Evolutionary conservation across 2,888 invertebrate species (phyloP).

Genomic region (Alsophila aescularia): DNA sequence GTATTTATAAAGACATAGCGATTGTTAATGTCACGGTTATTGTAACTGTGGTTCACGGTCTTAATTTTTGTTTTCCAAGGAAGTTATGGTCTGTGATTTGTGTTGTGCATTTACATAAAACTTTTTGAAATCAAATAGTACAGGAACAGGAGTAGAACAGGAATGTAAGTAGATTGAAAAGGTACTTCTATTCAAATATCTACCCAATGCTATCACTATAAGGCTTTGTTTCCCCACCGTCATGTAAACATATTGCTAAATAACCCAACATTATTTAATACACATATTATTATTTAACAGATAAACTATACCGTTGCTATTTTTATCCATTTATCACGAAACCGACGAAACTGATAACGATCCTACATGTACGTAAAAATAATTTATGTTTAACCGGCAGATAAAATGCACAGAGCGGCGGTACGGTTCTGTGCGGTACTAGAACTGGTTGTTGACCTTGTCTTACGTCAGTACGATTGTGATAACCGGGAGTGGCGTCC

Average conservation of each 20-base stretch:
- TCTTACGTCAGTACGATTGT: slow-evolving; percentile 10
- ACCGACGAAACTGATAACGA: slow-evolving; percentile 10
- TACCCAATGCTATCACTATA: not conserved
- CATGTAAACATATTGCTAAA: not conserved
- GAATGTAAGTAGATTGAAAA: no score
- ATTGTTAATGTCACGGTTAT: no score
- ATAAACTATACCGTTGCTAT: not conserved
- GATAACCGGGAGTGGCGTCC: slow-evolving; percentile 1
- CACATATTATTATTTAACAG: not conserved
- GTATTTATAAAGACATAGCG: no score
- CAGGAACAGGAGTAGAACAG: no score
- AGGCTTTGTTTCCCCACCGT: not conserved
- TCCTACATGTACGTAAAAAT: no score
- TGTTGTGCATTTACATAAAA: no score
- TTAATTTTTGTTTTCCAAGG: no score
- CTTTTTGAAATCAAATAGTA: no score
- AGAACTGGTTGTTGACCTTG: slow-evolving; percentile 18
- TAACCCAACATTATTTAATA: not conserved
- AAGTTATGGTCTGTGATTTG: no score
- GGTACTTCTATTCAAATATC: not conserved
- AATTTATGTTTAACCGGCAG: slow-evolving; percentile 8
- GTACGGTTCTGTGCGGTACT: slow-evolving; percentile 13
- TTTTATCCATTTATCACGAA: not conserved
- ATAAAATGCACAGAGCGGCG: slow-evolving; percentile 20
- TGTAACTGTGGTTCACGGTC: no score